A percentile compares a stretch with the other conserved stretches of the same genome.
These are phyloP conservation scores for Danaus melanippus DNA, from an alignment of 1,140 invertebrate species.

Conservation along the genomic window DNA sequence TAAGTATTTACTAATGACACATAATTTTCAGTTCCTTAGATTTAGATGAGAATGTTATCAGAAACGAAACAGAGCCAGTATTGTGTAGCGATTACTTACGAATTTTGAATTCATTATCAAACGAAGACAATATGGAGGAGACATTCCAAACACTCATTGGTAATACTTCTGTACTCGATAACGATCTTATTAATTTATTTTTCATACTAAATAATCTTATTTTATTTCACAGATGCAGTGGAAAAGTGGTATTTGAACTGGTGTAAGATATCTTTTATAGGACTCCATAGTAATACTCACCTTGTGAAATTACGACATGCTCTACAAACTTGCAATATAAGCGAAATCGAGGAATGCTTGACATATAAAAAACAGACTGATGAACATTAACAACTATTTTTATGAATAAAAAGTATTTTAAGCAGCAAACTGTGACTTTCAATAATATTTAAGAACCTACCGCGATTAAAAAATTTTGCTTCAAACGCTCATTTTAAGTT, in stretches of 20 bases:
- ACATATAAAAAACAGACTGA: background rate
- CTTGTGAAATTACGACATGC: conserved; percentile 27
- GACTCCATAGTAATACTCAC: conserved; percentile 25
- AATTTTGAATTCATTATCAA: conserved; percentile 22
- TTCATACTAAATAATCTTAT: background rate
- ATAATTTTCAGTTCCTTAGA: conserved; percentile 41
- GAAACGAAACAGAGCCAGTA: conserved; percentile 30
- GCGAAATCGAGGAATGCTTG: conserved; percentile 25
- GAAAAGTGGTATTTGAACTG: conserved; percentile 51
- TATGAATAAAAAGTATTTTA: too few species aligned
- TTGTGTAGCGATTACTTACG: conserved; percentile 47
- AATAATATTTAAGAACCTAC: too few species aligned
- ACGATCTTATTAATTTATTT: too few species aligned
- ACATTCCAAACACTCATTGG: conserved; percentile 19
- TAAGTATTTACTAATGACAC: conserved; percentile 2
- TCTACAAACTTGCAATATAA: conserved; percentile 26
- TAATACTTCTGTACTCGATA: conserved; percentile 9
- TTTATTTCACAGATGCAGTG: conserved; percentile 35
- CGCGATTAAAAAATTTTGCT: too few species aligned
- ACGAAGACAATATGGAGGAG: conserved; percentile 13
- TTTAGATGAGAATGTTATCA: conserved; percentile 33
- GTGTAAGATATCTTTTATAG: conserved; percentile 31
- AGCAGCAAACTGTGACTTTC: too few species aligned
- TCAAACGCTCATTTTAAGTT: too few species aligned
- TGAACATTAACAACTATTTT: too few species aligned